Conservation (phyloP, 2,888 invertebrate species). For the Caenorhabditis sp. region DNA sequence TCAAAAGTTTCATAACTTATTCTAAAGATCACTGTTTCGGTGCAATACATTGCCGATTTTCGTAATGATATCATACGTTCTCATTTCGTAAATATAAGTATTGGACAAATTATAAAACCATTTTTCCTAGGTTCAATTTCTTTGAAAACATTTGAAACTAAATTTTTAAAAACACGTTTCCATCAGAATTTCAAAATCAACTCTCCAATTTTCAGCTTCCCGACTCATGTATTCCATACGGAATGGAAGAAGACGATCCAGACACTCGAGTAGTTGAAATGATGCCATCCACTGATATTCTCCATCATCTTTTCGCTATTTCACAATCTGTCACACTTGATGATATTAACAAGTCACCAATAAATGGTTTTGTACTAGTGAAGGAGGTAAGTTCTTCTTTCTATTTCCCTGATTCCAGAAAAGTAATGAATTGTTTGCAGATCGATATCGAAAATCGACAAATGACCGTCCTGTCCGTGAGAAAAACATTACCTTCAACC, state of each 20-base stretch:
- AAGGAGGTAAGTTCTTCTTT: slow-evolving; percentile 84
- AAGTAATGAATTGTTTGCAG: slow-evolving; percentile 16
- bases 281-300: slow-evolving; percentile 72
- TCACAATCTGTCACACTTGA: slow-evolving; percentile 81
- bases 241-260: slow-evolving; percentile 87
- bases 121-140: too few species aligned
- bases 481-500: slow-evolving; percentile 80
- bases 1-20: too few species aligned
- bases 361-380: slow-evolving; percentile 90
- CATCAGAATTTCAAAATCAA: not conserved
- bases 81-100: too few species aligned
- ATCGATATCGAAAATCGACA: slow-evolving; percentile 40
- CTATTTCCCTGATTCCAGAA: too few species aligned
- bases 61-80: too few species aligned
- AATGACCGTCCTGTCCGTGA: slow-evolving; percentile 47
- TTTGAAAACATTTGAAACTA: too few species aligned
- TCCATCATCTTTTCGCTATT: slow-evolving; percentile 88
- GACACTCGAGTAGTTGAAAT: slow-evolving; percentile 62
- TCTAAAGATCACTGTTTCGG: too few species aligned
- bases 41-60: too few species aligned
- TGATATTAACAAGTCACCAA: slow-evolving; percentile 80
- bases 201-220: slow-evolving; percentile 74
- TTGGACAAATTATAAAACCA: too few species aligned
- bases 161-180: too few species aligned
- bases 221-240: slow-evolving; percentile 93